Percentiles rank a stretch among this genome's conserved stretches.
Evolutionary conservation across 1,140 invertebrate genomes (phyloP).

Genomic region (Trypoxylus dichotomus): DNA sequence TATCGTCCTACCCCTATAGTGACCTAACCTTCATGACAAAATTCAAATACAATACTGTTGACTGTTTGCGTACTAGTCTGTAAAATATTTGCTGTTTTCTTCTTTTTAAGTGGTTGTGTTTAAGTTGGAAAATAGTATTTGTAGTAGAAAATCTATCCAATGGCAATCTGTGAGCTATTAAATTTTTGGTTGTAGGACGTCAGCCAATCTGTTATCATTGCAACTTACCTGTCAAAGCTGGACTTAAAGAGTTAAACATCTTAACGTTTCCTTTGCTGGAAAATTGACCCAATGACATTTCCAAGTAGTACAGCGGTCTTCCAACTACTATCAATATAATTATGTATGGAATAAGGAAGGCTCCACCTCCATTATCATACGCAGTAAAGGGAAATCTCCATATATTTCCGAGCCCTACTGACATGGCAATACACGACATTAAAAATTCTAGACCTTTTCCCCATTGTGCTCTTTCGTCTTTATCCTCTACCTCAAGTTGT

Average conservation of each 20-base stretch:
- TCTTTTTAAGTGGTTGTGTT: no score
- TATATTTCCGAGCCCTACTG: slow-evolving; percentile 83
- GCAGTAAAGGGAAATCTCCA: slow-evolving; percentile 86
- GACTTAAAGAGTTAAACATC: slow-evolving; percentile 28
- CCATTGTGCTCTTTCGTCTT: slow-evolving; percentile 29
- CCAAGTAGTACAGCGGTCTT: slow-evolving; percentile 61
- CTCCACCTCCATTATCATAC: slow-evolving; percentile 78
- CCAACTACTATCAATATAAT: slow-evolving; percentile 60
- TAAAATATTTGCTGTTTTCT: no score
- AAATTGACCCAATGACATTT: slow-evolving; percentile 47
- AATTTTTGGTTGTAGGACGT: no score
- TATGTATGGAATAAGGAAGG: slow-evolving; percentile 71
- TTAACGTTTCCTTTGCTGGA: slow-evolving; percentile 33
- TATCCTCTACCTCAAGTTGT: neutral
- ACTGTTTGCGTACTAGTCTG: no score
- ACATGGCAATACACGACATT: slow-evolving; percentile 74
- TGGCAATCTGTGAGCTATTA: no score
- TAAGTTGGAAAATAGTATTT: no score
- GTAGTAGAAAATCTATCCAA: neutral
- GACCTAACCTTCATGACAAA: no score
- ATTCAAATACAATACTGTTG: no score
- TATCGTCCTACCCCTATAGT: no score
- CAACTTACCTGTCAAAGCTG: slow-evolving; percentile 31
- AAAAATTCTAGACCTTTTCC: slow-evolving; percentile 55
- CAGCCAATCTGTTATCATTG: neutral